A percentile compares a stretch with the other conserved stretches of the same genome.
phyloP scores from a whole-genome alignment of 2,888 invertebrate genomes.

The Melanostoma scalare region DNA sequence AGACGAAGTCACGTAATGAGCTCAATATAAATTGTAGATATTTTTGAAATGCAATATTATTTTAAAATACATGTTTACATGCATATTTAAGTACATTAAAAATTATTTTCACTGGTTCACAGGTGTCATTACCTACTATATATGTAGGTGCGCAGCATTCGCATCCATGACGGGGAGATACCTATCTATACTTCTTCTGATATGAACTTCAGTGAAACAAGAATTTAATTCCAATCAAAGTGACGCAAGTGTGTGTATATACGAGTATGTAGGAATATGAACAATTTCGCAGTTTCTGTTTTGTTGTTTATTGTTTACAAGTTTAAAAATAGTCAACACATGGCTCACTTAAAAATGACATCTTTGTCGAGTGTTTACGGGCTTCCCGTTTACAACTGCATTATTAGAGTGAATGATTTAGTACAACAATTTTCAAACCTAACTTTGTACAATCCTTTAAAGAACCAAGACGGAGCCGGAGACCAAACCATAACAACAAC shows the following conservation, averaged over 20 bases:
- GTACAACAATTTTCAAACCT: no score
- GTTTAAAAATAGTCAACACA: constrained; percentile 54
- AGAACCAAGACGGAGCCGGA: no score
- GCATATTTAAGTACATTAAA: no score
- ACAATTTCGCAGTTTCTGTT: constrained; percentile 5
- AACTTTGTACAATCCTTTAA: no score
- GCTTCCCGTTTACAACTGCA: constrained; percentile 18
- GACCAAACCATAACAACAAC: no score
- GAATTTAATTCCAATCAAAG: constrained; percentile 20
- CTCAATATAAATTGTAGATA: no score
- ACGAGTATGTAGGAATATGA: neutral
- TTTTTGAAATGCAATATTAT: no score
- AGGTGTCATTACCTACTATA: no score
- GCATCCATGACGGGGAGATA: constrained; percentile 3
- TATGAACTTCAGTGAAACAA: constrained; percentile 23
- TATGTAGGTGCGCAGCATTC: neutral
- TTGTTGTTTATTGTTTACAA: constrained; percentile 47
- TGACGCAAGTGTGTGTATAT: constrained; percentile 3
- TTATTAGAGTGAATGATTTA: neutral
- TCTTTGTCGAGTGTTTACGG: constrained; percentile 39
- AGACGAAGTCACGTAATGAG: no score
- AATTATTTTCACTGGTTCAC: no score
- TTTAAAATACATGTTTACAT: no score
- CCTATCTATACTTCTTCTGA: neutral
- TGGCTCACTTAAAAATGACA: constrained; percentile 33